Percentiles rank a stretch among this genome's conserved stretches.
phyloP scores from a whole-genome alignment of 2,797 vertebrate species.

The Eutrigla gurnardus region DNA sequence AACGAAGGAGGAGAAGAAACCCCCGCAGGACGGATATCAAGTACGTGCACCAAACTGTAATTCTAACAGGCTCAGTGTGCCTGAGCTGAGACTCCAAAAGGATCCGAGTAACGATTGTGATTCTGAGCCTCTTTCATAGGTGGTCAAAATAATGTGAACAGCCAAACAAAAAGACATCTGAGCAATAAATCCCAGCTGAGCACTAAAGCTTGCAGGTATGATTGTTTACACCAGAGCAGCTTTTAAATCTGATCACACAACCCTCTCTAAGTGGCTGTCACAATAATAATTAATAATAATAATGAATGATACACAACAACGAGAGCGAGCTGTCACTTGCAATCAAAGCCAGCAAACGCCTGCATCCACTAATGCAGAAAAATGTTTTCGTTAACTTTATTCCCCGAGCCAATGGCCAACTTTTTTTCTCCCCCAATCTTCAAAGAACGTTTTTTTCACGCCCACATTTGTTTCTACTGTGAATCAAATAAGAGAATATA shows the following conservation, averaged over 20 bases:
- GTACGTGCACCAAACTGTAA: not conserved
- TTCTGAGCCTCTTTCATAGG: no score
- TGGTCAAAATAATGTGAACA: no score
- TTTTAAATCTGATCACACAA: conserved; percentile 10
- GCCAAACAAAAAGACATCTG: no score
- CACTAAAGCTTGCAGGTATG: not conserved
- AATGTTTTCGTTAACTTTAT: conserved; percentile 64
- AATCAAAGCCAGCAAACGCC: conserved; percentile 56
- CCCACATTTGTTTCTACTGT: conserved; percentile 61
- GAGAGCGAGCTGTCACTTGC: conserved; percentile 56
- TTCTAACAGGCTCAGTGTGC: no score
- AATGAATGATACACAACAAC: conserved; percentile 40
- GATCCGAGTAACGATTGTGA: no score
- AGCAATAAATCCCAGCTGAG: no score
- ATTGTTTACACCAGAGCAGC: conserved; percentile 4
- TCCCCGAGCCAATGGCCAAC: conserved; percentile 65
- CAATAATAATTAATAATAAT: no score
- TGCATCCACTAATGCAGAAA: conserved; percentile 51
- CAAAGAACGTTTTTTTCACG: conserved; percentile 67
- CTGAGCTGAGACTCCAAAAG: no score
- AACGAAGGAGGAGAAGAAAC: not conserved
- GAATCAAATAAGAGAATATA: conserved; percentile 73
- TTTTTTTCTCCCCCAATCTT: conserved; percentile 56
- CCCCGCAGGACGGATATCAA: conserved; percentile 36
- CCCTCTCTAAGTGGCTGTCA: conserved; percentile 22